Percentiles rank a stretch among this genome's conserved stretches.
Evolutionary conservation across 2,888 invertebrate species (phyloP).

Genomic region (Yponomeuta sedellus): DNA sequence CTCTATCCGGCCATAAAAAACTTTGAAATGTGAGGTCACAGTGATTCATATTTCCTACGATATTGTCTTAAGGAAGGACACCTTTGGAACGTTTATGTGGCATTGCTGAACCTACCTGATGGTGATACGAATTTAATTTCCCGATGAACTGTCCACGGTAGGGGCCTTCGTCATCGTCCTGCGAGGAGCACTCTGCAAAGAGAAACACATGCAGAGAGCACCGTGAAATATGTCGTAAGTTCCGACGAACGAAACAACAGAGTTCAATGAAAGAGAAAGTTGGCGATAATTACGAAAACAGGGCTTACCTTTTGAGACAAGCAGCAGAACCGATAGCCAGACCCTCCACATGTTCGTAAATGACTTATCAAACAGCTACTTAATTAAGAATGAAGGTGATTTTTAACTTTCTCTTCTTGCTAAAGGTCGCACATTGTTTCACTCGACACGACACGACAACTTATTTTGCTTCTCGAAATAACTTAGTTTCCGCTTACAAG

Average conservation of each 20-base stretch:
- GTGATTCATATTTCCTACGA: not conserved
- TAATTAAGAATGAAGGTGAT: not conserved
- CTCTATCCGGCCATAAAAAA: not conserved
- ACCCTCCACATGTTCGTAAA: constrained; percentile 11
- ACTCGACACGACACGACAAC: not conserved
- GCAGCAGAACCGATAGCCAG: constrained; percentile 8
- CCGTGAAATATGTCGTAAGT: too few relatives aligned
- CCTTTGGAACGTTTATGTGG: not conserved
- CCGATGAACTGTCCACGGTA: constrained; percentile 89
- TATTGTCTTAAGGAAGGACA: too few relatives aligned
- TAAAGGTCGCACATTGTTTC: constrained; percentile 12
- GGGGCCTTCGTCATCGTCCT: constrained; percentile 80
- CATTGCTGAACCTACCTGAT: constrained; percentile 71
- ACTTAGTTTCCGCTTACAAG: not conserved
- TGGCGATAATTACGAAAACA: constrained; percentile 16
- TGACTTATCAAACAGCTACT: not conserved
- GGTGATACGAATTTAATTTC: constrained; percentile 92
- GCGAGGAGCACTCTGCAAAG: constrained; percentile 47
- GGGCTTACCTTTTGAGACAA: constrained; percentile 13
- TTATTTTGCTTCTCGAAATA: not conserved
- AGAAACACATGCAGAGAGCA: constrained; percentile 28
- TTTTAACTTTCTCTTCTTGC: constrained; percentile 10
- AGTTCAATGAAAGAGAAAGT: constrained; percentile 19
- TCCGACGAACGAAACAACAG: not conserved
- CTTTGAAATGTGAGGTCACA: not conserved